Conservation (phyloP, 1,140 invertebrate genomes). For the Tetranychus cinnabarinus region DNA sequence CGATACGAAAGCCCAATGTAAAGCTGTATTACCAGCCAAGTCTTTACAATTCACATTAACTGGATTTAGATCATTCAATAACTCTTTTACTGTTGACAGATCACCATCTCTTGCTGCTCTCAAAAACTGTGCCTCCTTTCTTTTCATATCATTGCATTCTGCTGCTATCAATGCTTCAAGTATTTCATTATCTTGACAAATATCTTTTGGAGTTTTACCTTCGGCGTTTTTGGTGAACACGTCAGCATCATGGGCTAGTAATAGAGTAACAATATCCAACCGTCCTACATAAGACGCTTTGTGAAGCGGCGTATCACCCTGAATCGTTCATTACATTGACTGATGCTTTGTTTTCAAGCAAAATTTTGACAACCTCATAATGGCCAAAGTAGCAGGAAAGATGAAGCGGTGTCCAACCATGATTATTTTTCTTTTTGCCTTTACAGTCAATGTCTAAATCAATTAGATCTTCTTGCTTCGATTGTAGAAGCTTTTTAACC, state of each 20-base stretch:
- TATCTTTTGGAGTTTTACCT: constrained; percentile 30
- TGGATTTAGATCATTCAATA: constrained; percentile 2
- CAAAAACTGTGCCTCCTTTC: constrained; percentile 27
- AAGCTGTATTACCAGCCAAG: constrained; percentile 35
- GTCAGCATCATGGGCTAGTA: constrained; percentile 24
- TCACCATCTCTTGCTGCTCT: constrained; percentile 32
- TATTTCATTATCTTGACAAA: constrained; percentile 30
- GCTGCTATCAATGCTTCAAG: constrained; percentile 31
- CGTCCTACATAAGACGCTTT: constrained; percentile 26
- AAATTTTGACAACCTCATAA: constrained; percentile 17
- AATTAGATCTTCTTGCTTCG: constrained; percentile 15
- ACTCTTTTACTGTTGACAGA: constrained; percentile 26
- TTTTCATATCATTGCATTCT: constrained; percentile 28
- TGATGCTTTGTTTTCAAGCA: constrained; percentile 22
- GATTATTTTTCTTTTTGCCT: constrained; percentile 26
- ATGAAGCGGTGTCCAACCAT: constrained; percentile 26
- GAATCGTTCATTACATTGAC: background rate
- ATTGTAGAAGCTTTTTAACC: constrained; percentile 18
- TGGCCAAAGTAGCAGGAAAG: constrained; percentile 28
- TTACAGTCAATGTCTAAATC: constrained; percentile 25
- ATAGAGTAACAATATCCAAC: constrained; percentile 21
- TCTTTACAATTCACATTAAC: constrained; percentile 17
- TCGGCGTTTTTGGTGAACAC: constrained; percentile 32
- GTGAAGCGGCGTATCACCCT: constrained; percentile 23
- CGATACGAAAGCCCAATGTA: constrained; percentile 40